Base-by-base conservation (phyloP, 2,797 vertebrate species). In the Emys orbicularis region DNA sequence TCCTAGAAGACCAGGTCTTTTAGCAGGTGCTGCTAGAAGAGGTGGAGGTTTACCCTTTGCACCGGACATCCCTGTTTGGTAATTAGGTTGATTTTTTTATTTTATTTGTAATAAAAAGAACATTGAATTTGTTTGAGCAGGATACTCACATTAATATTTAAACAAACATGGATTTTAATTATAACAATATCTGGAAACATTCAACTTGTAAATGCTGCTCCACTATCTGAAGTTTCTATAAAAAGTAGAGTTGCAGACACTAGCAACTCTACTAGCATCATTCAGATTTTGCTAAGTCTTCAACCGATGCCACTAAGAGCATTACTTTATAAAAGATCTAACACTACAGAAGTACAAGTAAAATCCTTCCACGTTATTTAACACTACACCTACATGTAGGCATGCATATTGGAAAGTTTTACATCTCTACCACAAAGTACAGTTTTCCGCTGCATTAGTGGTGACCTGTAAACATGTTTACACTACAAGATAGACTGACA, bases 41-140 rank as follows among this genome's bases (percentile, higher is more conserved):
- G 97, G 98, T 23, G 96, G 97, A 1, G 98, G 98, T 93, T 98
- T 98, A 79, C 96, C 96, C 97, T 98, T 98, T 44, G 97, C 97
- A 84, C 98, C 97, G 15, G 97, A 96, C 29, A 97, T 23, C 61
- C 68, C 94, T 97, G 77, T 86, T 93, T 83, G 18, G 89, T 95
- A 96, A 16, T 2, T 13, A 3, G 2, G 44, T 49, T 65, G 77
- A 1, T 2, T 25, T 90, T 50, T 79, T 86, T 92, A 93, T 61
- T 11, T 68, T 68, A 68, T n/a, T 68, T 68, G 37, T 68, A 68
- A 91, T 27, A 90, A 84, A 31, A 89, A 21, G 56, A 65, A 72
- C 83, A 76, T 31, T 29, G 57, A 6, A 34, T 90, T 94, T 86
- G 74, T 54, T 94, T 86, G 83, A 85, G 85, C 6, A 88, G 57